phyloP scores from a whole-genome alignment of 2,797 vertebrate genomes.

The Sebastes reedi region DNA sequence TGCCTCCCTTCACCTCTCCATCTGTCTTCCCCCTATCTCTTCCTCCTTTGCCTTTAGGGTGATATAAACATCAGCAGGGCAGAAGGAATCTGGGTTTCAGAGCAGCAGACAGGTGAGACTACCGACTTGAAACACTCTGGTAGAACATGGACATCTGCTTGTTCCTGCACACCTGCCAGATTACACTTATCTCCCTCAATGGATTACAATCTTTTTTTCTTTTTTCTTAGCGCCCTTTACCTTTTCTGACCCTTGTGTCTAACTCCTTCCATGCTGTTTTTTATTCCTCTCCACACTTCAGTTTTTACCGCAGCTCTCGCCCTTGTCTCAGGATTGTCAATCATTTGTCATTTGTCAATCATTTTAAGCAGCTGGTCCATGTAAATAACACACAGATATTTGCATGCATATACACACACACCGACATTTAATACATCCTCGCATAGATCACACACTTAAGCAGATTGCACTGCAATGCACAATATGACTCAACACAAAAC shows the following conservation, averaged over 20 bases:
- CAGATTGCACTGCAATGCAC: conserved; percentile 4
- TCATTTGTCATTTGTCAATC: conserved; percentile 53
- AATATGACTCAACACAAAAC: background rate
- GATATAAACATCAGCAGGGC: conserved; percentile 37
- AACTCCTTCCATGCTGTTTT: conserved; percentile 11
- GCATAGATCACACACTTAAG: conserved; percentile 3
- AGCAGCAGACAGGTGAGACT: conserved; percentile 36
- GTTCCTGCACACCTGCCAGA: conserved; percentile 38
- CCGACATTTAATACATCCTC: background rate
- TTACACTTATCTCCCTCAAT: conserved; percentile 34
- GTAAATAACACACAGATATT: background rate
- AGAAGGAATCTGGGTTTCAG: conserved; percentile 31
- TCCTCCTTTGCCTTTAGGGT: conserved; percentile 1
- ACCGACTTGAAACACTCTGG: conserved; percentile 23
- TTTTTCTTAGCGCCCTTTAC: conserved; percentile 7
- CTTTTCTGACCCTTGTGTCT: conserved; percentile 14
- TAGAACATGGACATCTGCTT: conserved; percentile 44
- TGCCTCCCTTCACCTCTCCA: background rate
- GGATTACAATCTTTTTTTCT: conserved; percentile 17
- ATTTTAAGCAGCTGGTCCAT: conserved; percentile 42
- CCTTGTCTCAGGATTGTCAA: conserved; percentile 12
- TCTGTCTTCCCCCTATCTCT: background rate
- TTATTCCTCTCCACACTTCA: conserved; percentile 1
- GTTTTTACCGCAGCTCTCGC: background rate
- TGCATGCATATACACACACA: background rate